Evolutionary conservation across 1,140 invertebrate species (phyloP).

Genomic region (Pseudomyrmex dendroicus): DNA sequence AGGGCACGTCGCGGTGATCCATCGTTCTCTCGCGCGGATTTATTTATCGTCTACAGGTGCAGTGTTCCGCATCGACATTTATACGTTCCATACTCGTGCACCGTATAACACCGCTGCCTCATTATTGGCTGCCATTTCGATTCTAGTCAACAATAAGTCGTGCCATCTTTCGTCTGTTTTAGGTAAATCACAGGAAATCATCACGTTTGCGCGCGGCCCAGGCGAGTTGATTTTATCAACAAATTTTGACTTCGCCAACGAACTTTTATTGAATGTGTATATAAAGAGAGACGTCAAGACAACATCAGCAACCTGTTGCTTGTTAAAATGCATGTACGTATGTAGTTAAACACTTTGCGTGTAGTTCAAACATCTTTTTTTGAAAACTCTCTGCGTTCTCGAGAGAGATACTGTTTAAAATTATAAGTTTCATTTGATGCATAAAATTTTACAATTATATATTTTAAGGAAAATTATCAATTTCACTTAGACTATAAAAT

Average conservation of each 20-base stretch:
- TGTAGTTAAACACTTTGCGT: neutral
- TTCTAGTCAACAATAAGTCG: constrained; percentile 78
- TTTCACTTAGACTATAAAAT: too few relatives aligned
- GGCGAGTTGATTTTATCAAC: too few relatives aligned
- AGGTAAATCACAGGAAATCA: neutral
- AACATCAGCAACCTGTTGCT: constrained; percentile 41
- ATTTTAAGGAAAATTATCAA: too few relatives aligned
- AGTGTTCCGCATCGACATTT: neutral
- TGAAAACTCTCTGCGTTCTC: too few relatives aligned
- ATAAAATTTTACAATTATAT: too few relatives aligned
- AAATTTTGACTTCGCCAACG: neutral
- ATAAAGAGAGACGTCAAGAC: neutral
- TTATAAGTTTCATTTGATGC: too few relatives aligned
- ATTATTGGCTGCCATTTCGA: constrained; percentile 81
- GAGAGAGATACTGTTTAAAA: too few relatives aligned
- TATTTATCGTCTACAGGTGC: constrained; percentile 61
- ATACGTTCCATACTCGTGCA: constrained; percentile 32
- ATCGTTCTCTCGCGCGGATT: constrained; percentile 44
- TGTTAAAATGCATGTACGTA: neutral
- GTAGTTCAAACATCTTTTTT: neutral
- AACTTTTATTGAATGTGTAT: neutral
- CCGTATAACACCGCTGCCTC: constrained; percentile 73
- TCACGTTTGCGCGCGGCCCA: too few relatives aligned
- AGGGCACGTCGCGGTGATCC: constrained; percentile 44
- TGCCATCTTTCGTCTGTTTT: constrained; percentile 63